These are phyloP conservation scores for Falcunculus frontatus DNA, from an alignment of 2,113 vertebrate species.

Conservation along the genomic window DNA sequence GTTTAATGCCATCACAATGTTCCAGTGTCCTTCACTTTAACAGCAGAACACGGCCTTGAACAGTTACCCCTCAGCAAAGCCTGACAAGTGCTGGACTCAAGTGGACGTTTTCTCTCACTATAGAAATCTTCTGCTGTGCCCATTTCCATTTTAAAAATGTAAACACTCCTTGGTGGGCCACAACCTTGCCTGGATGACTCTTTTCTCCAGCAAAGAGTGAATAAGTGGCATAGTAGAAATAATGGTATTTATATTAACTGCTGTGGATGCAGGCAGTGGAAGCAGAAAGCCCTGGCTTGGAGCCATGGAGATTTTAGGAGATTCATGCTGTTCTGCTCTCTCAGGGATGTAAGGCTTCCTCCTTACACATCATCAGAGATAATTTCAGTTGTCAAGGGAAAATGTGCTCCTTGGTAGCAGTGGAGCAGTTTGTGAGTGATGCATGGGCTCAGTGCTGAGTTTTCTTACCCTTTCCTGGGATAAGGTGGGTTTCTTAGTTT, in stretches of 20 bases:
- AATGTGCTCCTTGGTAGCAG: neutral
- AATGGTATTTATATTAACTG: neutral
- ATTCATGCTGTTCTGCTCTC: rapidly evolving
- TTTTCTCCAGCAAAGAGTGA: neutral
- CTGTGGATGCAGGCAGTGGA: neutral
- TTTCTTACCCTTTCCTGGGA: neutral
- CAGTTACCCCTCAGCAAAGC: neutral
- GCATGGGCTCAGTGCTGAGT: neutral
- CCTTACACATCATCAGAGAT: neutral
- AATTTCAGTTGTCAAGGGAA: neutral
- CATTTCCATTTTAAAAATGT: neutral
- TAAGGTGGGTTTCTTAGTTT: neutral
- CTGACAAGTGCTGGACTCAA: neutral
- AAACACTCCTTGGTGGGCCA: neutral
- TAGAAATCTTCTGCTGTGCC: neutral
- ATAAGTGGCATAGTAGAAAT: neutral
- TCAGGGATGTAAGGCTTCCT: neutral
- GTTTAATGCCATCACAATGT: neutral
- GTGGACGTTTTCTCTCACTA: neutral
- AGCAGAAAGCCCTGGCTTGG: neutral
- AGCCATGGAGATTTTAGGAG: neutral
- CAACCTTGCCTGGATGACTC: neutral
- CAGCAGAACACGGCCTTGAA: conserved; percentile 2
- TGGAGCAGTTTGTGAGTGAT: neutral
- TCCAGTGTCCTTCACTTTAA: neutral